Base-by-base conservation (phyloP, 2,113 vertebrate genomes). In the Trogon melanurus region DNA sequence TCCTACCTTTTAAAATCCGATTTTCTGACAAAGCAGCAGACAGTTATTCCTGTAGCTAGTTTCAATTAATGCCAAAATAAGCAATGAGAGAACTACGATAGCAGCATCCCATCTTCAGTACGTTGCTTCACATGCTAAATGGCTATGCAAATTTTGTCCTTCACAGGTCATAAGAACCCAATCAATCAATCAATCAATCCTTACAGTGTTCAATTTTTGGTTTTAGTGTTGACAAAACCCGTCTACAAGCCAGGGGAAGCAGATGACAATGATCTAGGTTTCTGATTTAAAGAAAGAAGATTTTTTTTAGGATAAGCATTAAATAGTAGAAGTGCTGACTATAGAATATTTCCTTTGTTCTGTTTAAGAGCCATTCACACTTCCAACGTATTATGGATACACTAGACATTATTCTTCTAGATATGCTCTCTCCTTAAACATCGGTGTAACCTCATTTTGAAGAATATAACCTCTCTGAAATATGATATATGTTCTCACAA, bases 11-110 rank as follows among this genome's bases (percentile, higher is more conserved):
- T 79, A 64, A 92, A 95, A 95, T 84, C 41, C 3, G 0, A 10
- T 87, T 91, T 94, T 80, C 82, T 76, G 79, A 88, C 51, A 88
- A 85, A 85, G 56, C 20, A 54, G 34, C 21, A 51, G 64, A 76
- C 5, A 25, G 21, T 86, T 91, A 83, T 57, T 86, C 38, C 34
- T 92, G 32, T 60, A 74, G 53, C 21, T 74, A 36, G 21, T 89
- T 95, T 89, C 73, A 92, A 7, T 90, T 87, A 85, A 64, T 62
- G 56, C 17, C 56, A 66, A 74, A 91, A 85, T 44, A 57, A 89
- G 70, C 61, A 65, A 8, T 45, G 72, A 69, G n/a, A 72, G 5
- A 91, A 34, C 22, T 75, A 56, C 11, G 58, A 22, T 9, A 67
- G 34, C 79, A 80, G 29, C 29, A 67, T 48, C 64, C n/a, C 29